Conservation (phyloP, 2,888 invertebrate species). For the Leucozona laternaria region DNA sequence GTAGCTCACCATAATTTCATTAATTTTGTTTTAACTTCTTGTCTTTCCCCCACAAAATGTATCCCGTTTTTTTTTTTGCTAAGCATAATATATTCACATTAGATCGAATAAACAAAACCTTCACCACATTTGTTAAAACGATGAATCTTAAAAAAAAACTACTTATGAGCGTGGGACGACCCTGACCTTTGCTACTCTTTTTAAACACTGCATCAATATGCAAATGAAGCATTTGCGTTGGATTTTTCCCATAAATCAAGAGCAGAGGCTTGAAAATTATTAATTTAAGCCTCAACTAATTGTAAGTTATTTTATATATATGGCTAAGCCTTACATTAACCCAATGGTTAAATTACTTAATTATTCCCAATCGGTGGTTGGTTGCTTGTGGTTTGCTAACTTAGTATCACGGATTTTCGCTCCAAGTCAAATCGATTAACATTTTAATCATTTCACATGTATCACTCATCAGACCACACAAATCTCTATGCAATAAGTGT, state of each 20-base stretch:
- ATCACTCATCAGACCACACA: constrained; percentile 22
- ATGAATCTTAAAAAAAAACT: neutral
- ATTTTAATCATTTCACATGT: constrained; percentile 21
- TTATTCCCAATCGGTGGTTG: neutral
- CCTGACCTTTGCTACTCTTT: constrained; percentile 3
- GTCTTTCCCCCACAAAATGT: neutral
- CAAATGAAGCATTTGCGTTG: neutral
- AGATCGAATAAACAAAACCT: neutral
- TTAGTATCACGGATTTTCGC: neutral
- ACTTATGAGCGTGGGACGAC: neutral
- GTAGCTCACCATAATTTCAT: too few species aligned
- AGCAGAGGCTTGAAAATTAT: neutral
- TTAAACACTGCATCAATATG: constrained; percentile 8
- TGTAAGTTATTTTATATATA: neutral
- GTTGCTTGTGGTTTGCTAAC: neutral
- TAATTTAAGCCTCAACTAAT: neutral
- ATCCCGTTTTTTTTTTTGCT: neutral
- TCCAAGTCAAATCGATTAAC: constrained; percentile 17
- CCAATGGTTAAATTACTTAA: constrained; percentile 12
- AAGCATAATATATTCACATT: neutral
- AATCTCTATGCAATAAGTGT: neutral
- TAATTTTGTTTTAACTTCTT: neutral
- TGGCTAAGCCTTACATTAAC: constrained; percentile 19
- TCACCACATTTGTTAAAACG: neutral
- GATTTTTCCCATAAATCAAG: constrained; percentile 1